phyloP scores from a whole-genome alignment of 2,888 invertebrate genomes.

The Saturnia japonica region DNA sequence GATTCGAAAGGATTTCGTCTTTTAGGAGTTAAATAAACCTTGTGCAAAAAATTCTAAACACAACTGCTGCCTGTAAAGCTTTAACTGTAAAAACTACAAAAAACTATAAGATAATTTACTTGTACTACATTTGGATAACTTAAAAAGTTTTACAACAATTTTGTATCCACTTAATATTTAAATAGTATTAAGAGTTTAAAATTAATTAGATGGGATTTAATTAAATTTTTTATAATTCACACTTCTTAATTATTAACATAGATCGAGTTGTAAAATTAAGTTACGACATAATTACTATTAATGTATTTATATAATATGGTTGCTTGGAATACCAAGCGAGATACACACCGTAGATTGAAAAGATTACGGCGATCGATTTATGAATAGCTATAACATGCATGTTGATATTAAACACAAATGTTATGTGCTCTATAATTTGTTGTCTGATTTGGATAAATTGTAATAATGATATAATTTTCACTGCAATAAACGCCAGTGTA shows the following conservation, averaged over 20 bases:
- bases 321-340: neutral
- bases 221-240: neutral
- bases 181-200: neutral
- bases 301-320: neutral
- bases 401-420: neutral
- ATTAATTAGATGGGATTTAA: neutral
- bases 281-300: neutral
- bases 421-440: neutral
- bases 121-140: neutral
- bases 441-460: neutral
- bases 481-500: neutral
- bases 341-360: neutral
- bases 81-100: no score
- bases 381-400: neutral
- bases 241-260: conserved; percentile 10
- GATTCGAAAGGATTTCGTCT: no score
- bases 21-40: no score
- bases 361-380: neutral
- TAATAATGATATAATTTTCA: neutral
- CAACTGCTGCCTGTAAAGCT: no score
- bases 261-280: conserved; percentile 1
- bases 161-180: neutral
- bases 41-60: no score
- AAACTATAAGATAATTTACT: neutral
- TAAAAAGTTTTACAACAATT: neutral